Evolutionary conservation across 2,797 vertebrate species (phyloP), one percentile per base, ranked within the genome.

Genomic region (Leptodactylus fallax): DNA sequence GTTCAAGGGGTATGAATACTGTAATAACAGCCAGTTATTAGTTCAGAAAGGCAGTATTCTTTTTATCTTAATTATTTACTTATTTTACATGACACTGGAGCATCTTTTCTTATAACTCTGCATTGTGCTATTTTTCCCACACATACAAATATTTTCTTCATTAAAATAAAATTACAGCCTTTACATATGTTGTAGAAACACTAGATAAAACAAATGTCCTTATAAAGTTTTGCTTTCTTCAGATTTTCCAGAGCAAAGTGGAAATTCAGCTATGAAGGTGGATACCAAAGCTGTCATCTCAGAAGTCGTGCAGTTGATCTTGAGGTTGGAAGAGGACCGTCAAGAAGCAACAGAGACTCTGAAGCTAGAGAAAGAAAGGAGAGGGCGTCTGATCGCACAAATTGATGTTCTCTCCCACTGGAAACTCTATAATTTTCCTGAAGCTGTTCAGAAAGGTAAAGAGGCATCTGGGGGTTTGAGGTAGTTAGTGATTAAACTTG

Each of bases 221-320:
- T 49, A 11, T 49, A 21, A 17, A 1, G 4, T 36, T n/a, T 77
- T 77, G 10, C 5, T 10, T 74, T 74, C 11, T 47, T 77, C 53
- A 78, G 72, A 69, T 79, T 92, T 93, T 88, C 89, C 88, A 94
- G 93, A 78, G 51, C 19, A 69, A 90, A 88, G 90, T 69, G 88
- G 90, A 86, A 91, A 14, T 25, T 90, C 91, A 71, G 92, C 94
- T 53, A 91, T 96, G 89, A 92, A 95, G 93, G 93, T 93, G 90
- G 93, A 97, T 92, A 94, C 95, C 90, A 92, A 93, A 90, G 93
- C 92, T 72, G 93, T 97, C 88, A 92, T 97, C 3, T 91, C 94
- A 89, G 95, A 98, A 90, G 95, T 95, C 63, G 91, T 94, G 83
- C 91, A 95, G 90, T 92, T 99, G 91, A 95, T 98, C 90, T 95